Base-by-base conservation (phyloP, 2,888 invertebrate genomes). In the Drosophila peninsularis region DNA sequence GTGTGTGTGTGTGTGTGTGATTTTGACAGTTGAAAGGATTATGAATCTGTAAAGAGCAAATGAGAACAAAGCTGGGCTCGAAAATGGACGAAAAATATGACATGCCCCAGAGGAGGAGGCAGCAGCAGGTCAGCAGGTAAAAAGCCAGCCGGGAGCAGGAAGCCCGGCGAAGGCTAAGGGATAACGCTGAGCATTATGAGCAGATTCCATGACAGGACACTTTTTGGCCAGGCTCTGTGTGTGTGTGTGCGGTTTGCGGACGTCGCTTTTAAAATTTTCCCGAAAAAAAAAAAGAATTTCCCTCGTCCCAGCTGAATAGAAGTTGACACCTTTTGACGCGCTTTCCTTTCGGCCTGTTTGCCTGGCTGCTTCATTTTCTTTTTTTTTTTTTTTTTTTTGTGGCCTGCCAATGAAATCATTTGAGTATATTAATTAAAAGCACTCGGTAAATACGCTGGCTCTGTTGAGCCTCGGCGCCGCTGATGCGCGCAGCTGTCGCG, bases 401-500 rank as follows among this genome's bases (percentile, higher is more conserved):
- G 45, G 45, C 30, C 57, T 58, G 79, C 71, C 81, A 81, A 87
- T 82, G 77, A 82, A 83, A 85, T 88, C 80, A 77, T 84, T 81
- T 88, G 85, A 85, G 82, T 88, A 82, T 85, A 88, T 83, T 83
- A 83, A 83, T 83, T 83, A 83, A 88, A 82, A 85, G 85, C 82
- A 71, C 69, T 88, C 69, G 69, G 79, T 54, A 82, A 81, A 76
- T 69, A 79, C 62, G 52, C 54, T 42, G 41, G 37, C 47, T 30
- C 47, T 1, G 47, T 3, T 13, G 45, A 10, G n/a, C 27, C 27
- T 1, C 5, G 45, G n/a, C 45, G n/a, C 21, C 9, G 44, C 54
- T 52, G 58, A 53, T 42, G 54, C 61, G 61, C 53, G 27, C 78
- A 80, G 75, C 82, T 84, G 80, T 71, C 71, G 57, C 70, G 42